These are phyloP conservation scores for Watsonalla binaria DNA, from an alignment of 2,888 invertebrate species.

Conservation along the genomic window DNA sequence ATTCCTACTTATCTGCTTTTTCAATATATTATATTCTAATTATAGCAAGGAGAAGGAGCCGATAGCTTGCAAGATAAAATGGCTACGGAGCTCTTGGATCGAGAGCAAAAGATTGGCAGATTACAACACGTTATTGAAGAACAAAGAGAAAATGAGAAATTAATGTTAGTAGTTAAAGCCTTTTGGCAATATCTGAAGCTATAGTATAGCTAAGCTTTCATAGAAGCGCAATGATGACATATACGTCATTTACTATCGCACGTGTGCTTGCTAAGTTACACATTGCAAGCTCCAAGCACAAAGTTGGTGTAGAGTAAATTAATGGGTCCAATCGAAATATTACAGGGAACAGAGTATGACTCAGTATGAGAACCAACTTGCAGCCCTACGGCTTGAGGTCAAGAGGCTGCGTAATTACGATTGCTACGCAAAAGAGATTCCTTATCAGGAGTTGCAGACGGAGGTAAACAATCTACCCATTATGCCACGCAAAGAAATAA, in stretches of 20 bases:
- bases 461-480: slow-evolving; percentile 35
- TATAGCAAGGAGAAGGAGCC: slow-evolving; percentile 55
- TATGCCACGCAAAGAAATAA: too few relatives aligned
- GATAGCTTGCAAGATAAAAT: slow-evolving; percentile 55
- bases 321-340: background rate
- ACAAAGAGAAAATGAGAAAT: slow-evolving; percentile 52
- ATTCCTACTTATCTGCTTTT: background rate
- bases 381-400: slow-evolving; percentile 54
- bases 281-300: too few relatives aligned
- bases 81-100: slow-evolving; percentile 55
- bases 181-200: too few relatives aligned
- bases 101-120: slow-evolving; percentile 55
- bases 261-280: too few relatives aligned
- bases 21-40: slow-evolving; percentile 6
- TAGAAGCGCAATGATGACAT: too few relatives aligned
- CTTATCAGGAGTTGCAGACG: slow-evolving; percentile 55
- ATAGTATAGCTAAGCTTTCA: too few relatives aligned
- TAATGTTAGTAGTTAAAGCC: slow-evolving; percentile 35
- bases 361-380: slow-evolving; percentile 56
- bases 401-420: slow-evolving; percentile 57
- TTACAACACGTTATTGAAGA: slow-evolving; percentile 54
- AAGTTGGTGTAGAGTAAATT: too few relatives aligned
- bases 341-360: slow-evolving; percentile 58
- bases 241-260: too few relatives aligned
- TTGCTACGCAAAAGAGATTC: slow-evolving; percentile 51